Base-by-base conservation (phyloP, 2,797 vertebrate genomes). In the Phalanger gymnotis region DNA sequence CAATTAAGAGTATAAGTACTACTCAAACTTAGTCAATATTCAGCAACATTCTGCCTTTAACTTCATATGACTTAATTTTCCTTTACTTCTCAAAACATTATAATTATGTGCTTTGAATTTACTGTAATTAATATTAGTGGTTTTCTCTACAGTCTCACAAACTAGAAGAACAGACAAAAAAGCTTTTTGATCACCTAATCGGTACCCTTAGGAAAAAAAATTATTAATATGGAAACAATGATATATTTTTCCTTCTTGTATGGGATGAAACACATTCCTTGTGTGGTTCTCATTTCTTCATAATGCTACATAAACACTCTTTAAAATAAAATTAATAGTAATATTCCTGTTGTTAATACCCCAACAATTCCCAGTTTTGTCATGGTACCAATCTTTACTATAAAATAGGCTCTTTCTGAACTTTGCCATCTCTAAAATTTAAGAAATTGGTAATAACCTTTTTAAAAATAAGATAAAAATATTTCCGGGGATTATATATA, bases 301-400 rank as follows among this genome's bases (percentile, higher is more conserved):
- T 96, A 98, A 96, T 96, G 97, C 57, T 97, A 97, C 81, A 57
- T 92, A 97, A 96, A 94, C 91, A 97, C 93, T 92, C 97, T 96
- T 96, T 92, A 98, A 97, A 94, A 96, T 89, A 96, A 92, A 96
- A 96, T 47, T 97, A 14, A 54, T 97, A 98, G 95, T 92, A 94
- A 98, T 51, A 52, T 22, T 96, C 73, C 53, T 97, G 97, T 94
- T 97, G 91, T 96, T 96, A 97, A 96, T 87, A 97, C 93, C 91
- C 95, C 95, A 97, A 95, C 95, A 97, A 96, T 97, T 98, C 97
- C 66, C 31, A 34, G 98, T 96, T 98, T 91, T 90, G 92, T 97
- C 97, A 98, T 97, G 98, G 97, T 90, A 98, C 95, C 97, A 98
- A 98, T 95, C 97, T 98, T 98, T 98, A 98, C 93, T 98, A 96